phyloP scores from a whole-genome alignment of 1,140 invertebrate genomes.

The Grapholita molesta region DNA sequence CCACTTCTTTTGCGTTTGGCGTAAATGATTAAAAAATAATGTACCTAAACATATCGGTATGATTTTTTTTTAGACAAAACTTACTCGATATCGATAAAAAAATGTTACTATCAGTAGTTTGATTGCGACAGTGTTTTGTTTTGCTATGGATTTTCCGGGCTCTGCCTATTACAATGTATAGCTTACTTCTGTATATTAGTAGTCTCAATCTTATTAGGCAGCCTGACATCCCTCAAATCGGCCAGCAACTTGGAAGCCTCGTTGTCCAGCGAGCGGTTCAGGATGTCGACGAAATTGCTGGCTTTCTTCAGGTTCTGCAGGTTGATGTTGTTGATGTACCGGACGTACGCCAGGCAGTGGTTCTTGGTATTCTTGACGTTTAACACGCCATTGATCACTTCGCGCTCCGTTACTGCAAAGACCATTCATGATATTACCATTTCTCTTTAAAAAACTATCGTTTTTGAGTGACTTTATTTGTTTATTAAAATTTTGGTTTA shows the following conservation, averaged over 20 bases:
- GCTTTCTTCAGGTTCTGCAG: constrained; percentile 96
- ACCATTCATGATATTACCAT: constrained; percentile 34
- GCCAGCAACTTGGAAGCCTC: constrained; percentile 95
- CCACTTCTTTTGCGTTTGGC: too few relatives aligned
- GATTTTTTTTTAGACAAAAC: too few relatives aligned
- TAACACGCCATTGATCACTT: constrained; percentile 96
- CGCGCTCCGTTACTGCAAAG: constrained; percentile 94
- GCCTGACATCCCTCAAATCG: constrained; percentile 92
- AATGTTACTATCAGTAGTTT: too few relatives aligned
- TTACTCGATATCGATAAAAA: too few relatives aligned
- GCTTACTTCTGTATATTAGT: constrained; percentile 91
- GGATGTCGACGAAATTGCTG: constrained; percentile 96
- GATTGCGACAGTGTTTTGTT: too few relatives aligned
- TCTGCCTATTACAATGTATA: background rate
- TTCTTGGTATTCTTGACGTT: constrained; percentile 97
- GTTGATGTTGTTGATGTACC: constrained; percentile 99
- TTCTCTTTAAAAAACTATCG: too few relatives aligned
- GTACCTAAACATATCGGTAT: too few relatives aligned
- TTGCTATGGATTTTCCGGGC: background rate
- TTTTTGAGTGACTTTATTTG: too few relatives aligned
- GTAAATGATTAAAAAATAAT: too few relatives aligned
- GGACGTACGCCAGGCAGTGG: constrained; percentile 96
- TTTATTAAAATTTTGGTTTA: background rate
- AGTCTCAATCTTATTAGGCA: constrained; percentile 92
- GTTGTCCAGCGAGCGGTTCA: constrained; percentile 94